phyloP scores from a whole-genome alignment of 2,113 vertebrate genomes.

The Cisticola juncidis region DNA sequence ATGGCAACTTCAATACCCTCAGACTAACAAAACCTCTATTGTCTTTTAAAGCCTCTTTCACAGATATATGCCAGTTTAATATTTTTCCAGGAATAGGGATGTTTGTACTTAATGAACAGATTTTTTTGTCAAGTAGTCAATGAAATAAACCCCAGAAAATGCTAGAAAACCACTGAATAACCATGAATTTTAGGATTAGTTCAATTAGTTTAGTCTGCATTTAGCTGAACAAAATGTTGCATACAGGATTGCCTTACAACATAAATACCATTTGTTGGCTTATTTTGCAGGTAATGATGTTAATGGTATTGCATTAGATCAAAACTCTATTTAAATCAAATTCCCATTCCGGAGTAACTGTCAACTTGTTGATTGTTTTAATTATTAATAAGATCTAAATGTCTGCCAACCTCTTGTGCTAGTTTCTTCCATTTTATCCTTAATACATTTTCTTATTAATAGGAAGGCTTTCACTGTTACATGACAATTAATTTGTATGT shows the following conservation, averaged over 20 bases:
- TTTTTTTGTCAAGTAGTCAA: conserved; percentile 12
- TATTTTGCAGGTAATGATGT: conserved; percentile 48
- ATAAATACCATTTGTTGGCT: neutral
- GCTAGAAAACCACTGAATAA: neutral
- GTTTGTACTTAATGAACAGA: conserved; percentile 36
- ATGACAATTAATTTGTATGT: conserved; percentile 51
- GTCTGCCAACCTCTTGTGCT: neutral
- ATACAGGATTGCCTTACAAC: neutral
- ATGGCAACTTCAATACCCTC: conserved; percentile 41
- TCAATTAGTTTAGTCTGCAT: neutral
- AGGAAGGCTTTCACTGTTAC: conserved; percentile 15
- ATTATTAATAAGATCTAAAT: conserved; percentile 59
- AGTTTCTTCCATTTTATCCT: conserved; percentile 49
- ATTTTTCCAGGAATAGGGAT: neutral
- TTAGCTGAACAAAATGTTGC: neutral
- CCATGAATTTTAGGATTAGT: neutral
- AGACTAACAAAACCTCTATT: neutral
- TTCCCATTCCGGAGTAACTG: conserved; percentile 25
- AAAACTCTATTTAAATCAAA: conserved; percentile 63
- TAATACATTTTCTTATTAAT: conserved; percentile 30
- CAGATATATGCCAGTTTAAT: conserved; percentile 29
- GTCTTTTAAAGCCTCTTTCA: conserved; percentile 51
- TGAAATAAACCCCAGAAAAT: neutral
- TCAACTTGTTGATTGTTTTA: conserved; percentile 39
- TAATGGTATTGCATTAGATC: conserved; percentile 32